These are phyloP conservation scores for Patiria miniata DNA, from an alignment of 35 echinoderm and acorn worm genomes.

Conservation along the genomic window DNA sequence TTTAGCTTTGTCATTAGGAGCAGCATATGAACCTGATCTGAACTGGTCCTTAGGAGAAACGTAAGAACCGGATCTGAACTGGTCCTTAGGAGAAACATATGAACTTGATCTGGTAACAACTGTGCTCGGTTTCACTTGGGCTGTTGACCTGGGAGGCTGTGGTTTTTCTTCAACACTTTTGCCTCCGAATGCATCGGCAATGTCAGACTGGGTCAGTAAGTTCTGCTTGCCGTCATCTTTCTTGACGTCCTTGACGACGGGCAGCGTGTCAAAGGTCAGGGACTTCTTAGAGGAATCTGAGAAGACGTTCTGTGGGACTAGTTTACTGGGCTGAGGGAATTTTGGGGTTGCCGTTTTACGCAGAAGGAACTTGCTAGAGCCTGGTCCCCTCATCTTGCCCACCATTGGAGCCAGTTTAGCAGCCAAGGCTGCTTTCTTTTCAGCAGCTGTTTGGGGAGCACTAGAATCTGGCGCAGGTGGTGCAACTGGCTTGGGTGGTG, in stretches of 20 bases:
- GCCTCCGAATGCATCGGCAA: background rate
- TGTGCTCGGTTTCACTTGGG: background rate
- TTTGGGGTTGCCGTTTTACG: background rate
- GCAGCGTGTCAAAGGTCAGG: constrained; percentile 13
- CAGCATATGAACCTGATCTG: too few species aligned
- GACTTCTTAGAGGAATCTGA: background rate
- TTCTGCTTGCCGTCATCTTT: background rate
- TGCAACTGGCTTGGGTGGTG: background rate
- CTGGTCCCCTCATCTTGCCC: background rate
- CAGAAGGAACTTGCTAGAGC: background rate
- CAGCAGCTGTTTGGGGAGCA: background rate
- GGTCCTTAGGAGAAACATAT: background rate
- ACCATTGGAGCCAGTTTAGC: constrained; percentile 10
- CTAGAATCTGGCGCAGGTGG: background rate
- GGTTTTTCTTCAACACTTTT: background rate
- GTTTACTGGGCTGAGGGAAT: background rate
- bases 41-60: background rate
- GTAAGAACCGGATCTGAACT: background rate
- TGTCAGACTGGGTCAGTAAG: background rate
- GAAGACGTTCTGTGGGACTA: background rate
- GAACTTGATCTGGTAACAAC: too few species aligned
- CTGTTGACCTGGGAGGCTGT: background rate
- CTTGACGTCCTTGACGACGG: background rate
- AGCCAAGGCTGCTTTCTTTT: constrained; percentile 11
- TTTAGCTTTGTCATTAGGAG: too few species aligned